These are phyloP conservation scores for Centropus unirufus DNA, from an alignment of 2,113 vertebrate genomes.

Conservation along the genomic window DNA sequence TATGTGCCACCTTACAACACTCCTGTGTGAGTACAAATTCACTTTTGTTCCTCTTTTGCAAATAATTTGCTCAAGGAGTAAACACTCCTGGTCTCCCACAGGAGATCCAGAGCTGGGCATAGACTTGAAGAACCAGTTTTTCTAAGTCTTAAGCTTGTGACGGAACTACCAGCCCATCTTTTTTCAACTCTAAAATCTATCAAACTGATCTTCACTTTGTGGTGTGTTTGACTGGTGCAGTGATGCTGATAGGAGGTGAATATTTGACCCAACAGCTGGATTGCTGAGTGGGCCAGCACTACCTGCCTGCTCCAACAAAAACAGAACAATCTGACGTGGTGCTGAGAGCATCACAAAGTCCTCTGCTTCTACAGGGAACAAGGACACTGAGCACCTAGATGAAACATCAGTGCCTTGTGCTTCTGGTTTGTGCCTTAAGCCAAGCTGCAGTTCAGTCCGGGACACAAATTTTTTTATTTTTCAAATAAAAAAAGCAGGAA, in stretches of 20 bases:
- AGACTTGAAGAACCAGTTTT: neutral
- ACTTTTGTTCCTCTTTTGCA: neutral
- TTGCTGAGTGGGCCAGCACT: neutral
- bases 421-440: neutral
- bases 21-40: neutral
- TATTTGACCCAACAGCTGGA: conserved; percentile 6
- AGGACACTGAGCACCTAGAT: neutral
- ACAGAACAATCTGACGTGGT: fast-evolving
- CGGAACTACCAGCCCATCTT: neutral
- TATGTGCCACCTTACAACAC: neutral
- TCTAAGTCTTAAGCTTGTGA: neutral
- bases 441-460: neutral
- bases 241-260: neutral
- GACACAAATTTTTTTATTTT: conserved; percentile 29
- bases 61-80: neutral
- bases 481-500: neutral
- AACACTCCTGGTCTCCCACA: neutral
- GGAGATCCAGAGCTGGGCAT: neutral
- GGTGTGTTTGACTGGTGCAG: neutral
- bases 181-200: neutral
- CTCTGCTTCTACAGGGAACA: neutral
- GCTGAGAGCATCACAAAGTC: neutral
- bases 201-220: neutral
- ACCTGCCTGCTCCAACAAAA: neutral
- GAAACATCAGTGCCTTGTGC: neutral